These are phyloP conservation scores for Apomyelois bistriatella DNA, from an alignment of 2,888 invertebrate genomes.

Conservation along the genomic window DNA sequence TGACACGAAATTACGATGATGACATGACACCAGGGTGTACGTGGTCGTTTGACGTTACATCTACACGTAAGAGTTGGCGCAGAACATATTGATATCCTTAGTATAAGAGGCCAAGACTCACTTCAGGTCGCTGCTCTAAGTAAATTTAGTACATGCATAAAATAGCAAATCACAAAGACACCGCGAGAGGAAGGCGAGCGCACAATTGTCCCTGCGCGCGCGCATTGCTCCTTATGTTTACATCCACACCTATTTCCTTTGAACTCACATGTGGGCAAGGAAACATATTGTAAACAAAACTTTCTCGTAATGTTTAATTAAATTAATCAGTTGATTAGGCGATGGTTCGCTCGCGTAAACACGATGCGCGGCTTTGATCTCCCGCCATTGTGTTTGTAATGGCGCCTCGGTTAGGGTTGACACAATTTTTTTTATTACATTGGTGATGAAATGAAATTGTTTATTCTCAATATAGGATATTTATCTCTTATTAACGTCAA, in stretches of 20 bases:
- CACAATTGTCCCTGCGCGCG: constrained; percentile 4
- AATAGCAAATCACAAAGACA: constrained; percentile 1
- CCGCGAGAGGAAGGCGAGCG: not conserved
- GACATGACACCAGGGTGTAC: too few species aligned
- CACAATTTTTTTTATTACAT: not conserved
- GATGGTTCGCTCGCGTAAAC: constrained; percentile 75
- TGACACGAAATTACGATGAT: too few species aligned
- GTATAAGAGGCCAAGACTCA: too few species aligned
- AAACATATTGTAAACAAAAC: constrained; percentile 77
- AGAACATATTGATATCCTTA: too few species aligned
- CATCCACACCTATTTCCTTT: constrained; percentile 68
- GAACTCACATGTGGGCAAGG: constrained; percentile 78
- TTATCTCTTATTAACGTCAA: too few species aligned
- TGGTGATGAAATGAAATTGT: not conserved
- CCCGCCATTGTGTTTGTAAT: constrained; percentile 28
- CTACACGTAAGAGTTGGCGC: too few species aligned
- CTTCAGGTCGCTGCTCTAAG: too few species aligned
- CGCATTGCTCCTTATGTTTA: constrained; percentile 51
- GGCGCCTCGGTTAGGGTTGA: constrained; percentile 9
- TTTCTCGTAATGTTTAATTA: constrained; percentile 80
- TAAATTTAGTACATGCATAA: too few species aligned
- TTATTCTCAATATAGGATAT: too few species aligned
- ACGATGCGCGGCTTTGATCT: constrained; percentile 69
- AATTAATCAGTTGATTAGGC: constrained; percentile 80
- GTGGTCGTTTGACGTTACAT: too few species aligned